Conservation (phyloP, 2,113 vertebrate species). For the Salvelinus fontinalis region DNA sequence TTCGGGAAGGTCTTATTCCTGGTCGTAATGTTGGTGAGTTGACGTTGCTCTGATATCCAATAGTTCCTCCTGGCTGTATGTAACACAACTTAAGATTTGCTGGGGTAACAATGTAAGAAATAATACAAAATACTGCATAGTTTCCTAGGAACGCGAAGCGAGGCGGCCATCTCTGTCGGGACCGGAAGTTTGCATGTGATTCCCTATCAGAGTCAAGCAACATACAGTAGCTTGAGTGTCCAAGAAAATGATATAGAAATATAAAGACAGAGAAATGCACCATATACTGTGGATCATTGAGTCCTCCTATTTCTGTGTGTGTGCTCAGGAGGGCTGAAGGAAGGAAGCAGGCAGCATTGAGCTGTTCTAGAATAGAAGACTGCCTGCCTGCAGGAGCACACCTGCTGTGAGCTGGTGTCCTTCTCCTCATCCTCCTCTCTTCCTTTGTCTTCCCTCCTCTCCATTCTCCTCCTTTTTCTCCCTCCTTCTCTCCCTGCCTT, state of each 20-base stretch:
- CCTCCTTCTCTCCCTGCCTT: neutral
- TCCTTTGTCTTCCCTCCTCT: constrained; percentile 4
- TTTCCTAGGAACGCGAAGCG: too few species aligned
- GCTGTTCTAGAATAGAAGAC: neutral
- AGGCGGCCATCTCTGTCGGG: too few species aligned
- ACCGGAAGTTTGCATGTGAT: too few species aligned
- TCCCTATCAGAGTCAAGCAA: too few species aligned
- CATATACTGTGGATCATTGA: neutral
- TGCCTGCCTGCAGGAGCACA: constrained; percentile 47
- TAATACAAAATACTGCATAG: too few species aligned
- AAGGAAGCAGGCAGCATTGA: constrained; percentile 8
- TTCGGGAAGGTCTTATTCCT: too few species aligned
- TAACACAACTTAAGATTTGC: too few species aligned
- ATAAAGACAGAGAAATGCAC: neutral
- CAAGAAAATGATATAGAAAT: neutral
- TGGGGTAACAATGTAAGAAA: too few species aligned
- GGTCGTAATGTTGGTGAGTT: too few species aligned
- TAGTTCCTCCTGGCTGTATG: too few species aligned
- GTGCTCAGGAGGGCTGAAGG: neutral
- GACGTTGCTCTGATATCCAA: too few species aligned
- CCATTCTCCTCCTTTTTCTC: constrained; percentile 31
- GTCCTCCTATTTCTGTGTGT: neutral
- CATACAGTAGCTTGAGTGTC: too few species aligned
- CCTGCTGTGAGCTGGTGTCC: constrained; percentile 70
- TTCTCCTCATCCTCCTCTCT: constrained; percentile 28